Evolutionary conservation across 2,113 vertebrate genomes (phyloP).

Genomic region (Entomyzon cyanotis): DNA sequence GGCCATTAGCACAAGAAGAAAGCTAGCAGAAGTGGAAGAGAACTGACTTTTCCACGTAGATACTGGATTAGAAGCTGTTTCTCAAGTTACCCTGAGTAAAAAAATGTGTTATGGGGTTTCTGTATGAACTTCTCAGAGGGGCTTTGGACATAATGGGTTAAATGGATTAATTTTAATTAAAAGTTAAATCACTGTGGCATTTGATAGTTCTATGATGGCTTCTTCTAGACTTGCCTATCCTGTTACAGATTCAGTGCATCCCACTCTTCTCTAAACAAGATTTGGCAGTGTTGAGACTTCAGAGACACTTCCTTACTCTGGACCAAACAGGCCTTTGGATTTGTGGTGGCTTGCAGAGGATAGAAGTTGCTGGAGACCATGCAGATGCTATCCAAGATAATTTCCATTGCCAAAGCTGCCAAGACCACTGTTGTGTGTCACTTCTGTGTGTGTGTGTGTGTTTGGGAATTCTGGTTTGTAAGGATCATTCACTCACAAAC

Average conservation of each 20-base stretch:
- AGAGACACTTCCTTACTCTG: constrained; percentile 11
- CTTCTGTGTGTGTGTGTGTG: background rate
- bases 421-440: background rate
- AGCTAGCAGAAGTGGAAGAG: background rate
- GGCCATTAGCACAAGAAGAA: constrained; percentile 23
- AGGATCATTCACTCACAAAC: background rate
- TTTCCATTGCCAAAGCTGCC: constrained; percentile 26
- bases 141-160: constrained; percentile 21
- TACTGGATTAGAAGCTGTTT: constrained; percentile 68
- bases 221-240: constrained; percentile 46
- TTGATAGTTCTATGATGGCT: constrained; percentile 50
- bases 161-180: constrained; percentile 23
- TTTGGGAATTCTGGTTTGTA: background rate
- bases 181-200: constrained; percentile 50
- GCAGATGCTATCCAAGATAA: background rate
- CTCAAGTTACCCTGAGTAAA: background rate
- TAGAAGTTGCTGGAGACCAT: background rate
- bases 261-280: constrained; percentile 6
- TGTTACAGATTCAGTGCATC: constrained; percentile 6
- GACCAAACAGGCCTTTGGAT: constrained; percentile 69
- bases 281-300: constrained; percentile 22
- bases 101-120: background rate
- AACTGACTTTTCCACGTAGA: background rate
- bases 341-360: constrained; percentile 7
- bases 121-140: constrained; percentile 35